phyloP scores from a whole-genome alignment of 1,140 invertebrate genomes.

The Brachystomella parvula region DNA sequence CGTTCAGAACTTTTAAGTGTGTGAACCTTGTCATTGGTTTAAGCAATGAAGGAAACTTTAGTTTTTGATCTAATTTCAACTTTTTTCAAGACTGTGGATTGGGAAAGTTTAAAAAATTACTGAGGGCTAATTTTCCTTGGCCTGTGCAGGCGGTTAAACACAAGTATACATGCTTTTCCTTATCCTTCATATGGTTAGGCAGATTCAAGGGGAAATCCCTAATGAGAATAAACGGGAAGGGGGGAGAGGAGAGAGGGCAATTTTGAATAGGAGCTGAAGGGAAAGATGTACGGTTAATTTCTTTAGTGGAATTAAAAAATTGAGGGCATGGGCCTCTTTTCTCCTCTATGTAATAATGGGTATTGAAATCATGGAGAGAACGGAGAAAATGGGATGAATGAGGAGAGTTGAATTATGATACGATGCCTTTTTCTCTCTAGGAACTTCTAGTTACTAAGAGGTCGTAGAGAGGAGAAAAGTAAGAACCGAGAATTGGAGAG shows the following conservation, averaged over 20 bases:
- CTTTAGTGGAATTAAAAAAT: constrained; percentile 5
- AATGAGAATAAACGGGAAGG: constrained; percentile 7
- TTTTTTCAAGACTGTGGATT: no score
- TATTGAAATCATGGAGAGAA: not conserved
- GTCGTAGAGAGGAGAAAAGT: constrained; percentile 3
- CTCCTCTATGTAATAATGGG: not conserved
- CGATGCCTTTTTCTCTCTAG: not conserved
- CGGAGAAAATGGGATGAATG: constrained; percentile 3
- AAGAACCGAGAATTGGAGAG: constrained; percentile 12
- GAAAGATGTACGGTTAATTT: not conserved
- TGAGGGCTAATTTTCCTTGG: no score
- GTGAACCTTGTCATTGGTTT: no score
- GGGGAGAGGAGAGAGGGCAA: not conserved
- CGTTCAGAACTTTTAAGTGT: no score
- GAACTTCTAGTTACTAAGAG: no score
- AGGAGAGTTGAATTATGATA: constrained; percentile 1
- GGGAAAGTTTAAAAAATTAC: no score
- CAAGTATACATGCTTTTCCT: no score
- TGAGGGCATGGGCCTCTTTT: not conserved
- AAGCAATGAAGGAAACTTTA: no score
- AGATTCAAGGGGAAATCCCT: not conserved
- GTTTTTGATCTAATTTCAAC: no score
- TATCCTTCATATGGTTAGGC: not conserved
- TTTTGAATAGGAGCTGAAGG: not conserved
- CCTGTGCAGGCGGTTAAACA: no score